Evolutionary conservation across 2,797 vertebrate species (phyloP).

Genomic region (Chrysocyon brachyurus): DNA sequence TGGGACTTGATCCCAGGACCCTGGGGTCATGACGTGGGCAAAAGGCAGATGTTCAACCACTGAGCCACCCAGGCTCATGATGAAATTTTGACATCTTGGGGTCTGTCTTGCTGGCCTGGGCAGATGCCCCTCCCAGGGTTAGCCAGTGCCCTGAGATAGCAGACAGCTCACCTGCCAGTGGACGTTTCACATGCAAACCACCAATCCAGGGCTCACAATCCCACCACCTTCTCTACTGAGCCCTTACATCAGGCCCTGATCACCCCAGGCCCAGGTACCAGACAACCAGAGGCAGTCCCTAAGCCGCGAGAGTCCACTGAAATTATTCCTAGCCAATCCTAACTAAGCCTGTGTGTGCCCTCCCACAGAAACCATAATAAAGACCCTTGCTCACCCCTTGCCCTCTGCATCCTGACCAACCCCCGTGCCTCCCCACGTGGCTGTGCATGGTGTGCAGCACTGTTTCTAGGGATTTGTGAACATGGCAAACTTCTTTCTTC

Average conservation of each 20-base stretch:
- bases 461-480: neutral
- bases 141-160: neutral
- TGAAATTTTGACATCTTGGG: neutral
- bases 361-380: neutral
- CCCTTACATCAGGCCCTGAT: neutral
- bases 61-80: no score
- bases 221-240: neutral
- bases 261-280: neutral
- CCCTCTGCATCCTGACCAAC: neutral
- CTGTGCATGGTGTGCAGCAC: accelerated
- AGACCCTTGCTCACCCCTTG: neutral
- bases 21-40: no score
- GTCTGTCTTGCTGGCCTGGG: neutral
- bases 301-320: neutral
- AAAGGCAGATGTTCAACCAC: no score
- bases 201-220: no score
- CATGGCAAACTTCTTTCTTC: neutral
- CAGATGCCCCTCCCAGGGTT: neutral
- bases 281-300: no score
- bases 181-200: neutral
- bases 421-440: neutral
- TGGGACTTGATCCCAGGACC: no score
- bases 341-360: neutral
- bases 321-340: neutral
- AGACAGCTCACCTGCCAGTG: neutral